Evolutionary conservation across 2,888 invertebrate species (phyloP).

Genomic region (Vannuccia rotundouncinata): DNA sequence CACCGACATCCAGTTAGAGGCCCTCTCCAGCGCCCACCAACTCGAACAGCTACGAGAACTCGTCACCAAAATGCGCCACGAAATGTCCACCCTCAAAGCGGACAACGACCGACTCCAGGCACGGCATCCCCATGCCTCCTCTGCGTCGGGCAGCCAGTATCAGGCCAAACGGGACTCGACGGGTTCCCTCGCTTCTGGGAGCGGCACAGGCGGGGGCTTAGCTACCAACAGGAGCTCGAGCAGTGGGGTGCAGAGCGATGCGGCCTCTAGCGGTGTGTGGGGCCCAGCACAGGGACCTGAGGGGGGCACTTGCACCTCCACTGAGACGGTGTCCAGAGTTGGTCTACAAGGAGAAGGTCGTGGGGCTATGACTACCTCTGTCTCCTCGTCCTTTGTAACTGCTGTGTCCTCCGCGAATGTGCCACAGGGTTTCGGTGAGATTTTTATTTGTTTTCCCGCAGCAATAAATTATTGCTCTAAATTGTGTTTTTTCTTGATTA

Average conservation of each 20-base stretch:
- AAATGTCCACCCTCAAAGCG: constrained; percentile 90
- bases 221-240: neutral
- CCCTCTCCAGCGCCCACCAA: constrained; percentile 90
- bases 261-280: neutral
- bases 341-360: too few species aligned
- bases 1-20: constrained; percentile 90
- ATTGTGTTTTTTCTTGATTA: too few species aligned
- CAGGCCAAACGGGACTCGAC: neutral
- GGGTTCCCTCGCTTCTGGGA: neutral
- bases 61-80: constrained; percentile 90
- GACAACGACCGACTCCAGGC: constrained; percentile 91
- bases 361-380: neutral
- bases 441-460: too few species aligned
- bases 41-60: constrained; percentile 90
- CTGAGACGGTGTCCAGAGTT: neutral
- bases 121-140: neutral
- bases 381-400: neutral
- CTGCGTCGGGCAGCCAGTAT: neutral
- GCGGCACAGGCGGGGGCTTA: neutral
- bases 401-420: neutral
- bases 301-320: neutral
- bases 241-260: neutral
- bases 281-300: neutral
- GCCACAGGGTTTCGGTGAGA: neutral
- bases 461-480: too few species aligned